Base-by-base conservation (phyloP, 1,140 invertebrate species). In the Pachypsylla venusta region DNA sequence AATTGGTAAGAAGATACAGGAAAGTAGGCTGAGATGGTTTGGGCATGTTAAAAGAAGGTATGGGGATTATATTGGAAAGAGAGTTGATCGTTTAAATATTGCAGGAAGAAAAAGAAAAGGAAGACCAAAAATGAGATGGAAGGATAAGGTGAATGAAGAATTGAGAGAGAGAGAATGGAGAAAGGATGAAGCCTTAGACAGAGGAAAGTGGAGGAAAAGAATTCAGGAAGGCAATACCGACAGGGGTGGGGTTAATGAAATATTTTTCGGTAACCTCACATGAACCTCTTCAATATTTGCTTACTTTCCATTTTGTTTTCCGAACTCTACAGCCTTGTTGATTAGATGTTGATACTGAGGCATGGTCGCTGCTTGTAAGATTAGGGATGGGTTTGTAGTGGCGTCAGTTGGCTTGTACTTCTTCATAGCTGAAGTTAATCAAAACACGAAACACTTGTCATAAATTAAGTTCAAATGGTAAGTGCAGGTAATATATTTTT, bases 321-420 rank as follows among this genome's bases (percentile, higher is more conserved):
- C 94, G 79, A 89, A 93, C 61, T 83, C 79, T 12, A 97, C 80
- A 53, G 96, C 94, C 70, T 93, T 86, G 59, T 90, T 80, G 58
- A 99, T 81, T 19, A 99, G 73, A 61, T 82, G 76, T 66, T 87
- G 79, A 71, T 99, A 99, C 68, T 93, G 87, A 14, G 90, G 84
- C 79, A 95, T 85, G 66, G 79, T 85, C 20, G 94, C 85, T 13
- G 96, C 96, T 61, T 87, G 84, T 57, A 99, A 75, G 60, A 99
- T 97, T 1, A 99, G 76, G 1, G 95, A 98, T 7, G 97, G 96
- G 75, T 99, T 99, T 20, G 97, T 99, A 0, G 97, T 99, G 14
- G 95, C 95, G 86, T 99, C 96, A n/a, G 91, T 97, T 12, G 96
- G 96, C 70, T 93, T 89, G 73, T 94, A 99, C 64, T 87, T 82